Base-by-base conservation (phyloP, 2,113 vertebrate genomes). In the Paedocypris sp. region DNA sequence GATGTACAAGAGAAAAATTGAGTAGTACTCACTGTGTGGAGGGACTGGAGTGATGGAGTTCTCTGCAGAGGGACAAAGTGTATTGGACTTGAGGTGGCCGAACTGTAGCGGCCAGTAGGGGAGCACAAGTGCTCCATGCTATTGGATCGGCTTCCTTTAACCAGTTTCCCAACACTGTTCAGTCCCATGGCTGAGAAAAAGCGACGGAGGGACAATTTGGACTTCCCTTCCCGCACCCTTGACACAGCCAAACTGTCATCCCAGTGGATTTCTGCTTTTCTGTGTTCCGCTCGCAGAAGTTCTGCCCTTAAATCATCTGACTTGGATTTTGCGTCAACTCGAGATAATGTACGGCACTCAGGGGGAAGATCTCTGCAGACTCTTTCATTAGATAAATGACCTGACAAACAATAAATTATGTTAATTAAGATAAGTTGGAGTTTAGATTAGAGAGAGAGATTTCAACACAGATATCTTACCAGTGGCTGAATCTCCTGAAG, bases 91-190 rank as follows among this genome's bases (percentile, higher is more conserved):
- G 79, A 74, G 38, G 83, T 82, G 12, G 77, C 32, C 1, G 74
- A 51, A 20, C 65, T 72, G 49, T 62, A 60, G 3, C 74, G 63
- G 1, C 52, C 50, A 1, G 28, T 43, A 0, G 63, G 52, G n/a
- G 79, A 39, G n/a, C 68, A 75, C 31, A 86, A 80, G 35, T 95
- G 92, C 58, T 95, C 93, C 87, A 94, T 88, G 60, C 94, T 97
- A 73, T 85, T 91, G 75, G 92, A 94, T 33, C 85, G 90, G 35
- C 85, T 81, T 50, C 90, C 88, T 63, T 88, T 89, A 42, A 86
- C 88, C 45, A 93, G 74, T 60, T 81, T 86, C 39, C 89, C 88
- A 35, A 90, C 83, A 1, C 92, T 85, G 67, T 86, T 86, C 70
- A 91, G 87, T 23, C 90, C 87, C 62, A 98, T 85, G 61, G 86